A percentile compares a stretch with the other conserved stretches of the same genome.
phyloP scores from a whole-genome alignment of 1,140 invertebrate species.

The Anoplolepis gracilipes region DNA sequence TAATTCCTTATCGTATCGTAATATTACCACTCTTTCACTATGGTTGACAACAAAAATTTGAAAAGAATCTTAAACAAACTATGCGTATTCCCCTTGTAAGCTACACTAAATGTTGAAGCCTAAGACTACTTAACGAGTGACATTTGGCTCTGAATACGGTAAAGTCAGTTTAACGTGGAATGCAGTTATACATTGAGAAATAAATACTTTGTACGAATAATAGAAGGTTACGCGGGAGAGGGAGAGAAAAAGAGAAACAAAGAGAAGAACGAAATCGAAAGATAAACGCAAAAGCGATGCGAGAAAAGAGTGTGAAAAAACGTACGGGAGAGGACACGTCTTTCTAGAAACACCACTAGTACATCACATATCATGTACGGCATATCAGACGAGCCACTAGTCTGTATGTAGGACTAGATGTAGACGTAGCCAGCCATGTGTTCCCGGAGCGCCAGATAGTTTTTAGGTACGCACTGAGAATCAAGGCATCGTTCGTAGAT shows the following conservation, averaged over 20 bases:
- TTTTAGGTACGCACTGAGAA: slow-evolving; percentile 84
- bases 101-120: slow-evolving; percentile 20
- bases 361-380: slow-evolving; percentile 84
- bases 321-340: slow-evolving; percentile 70
- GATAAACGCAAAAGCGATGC: slow-evolving; percentile 43
- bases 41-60: not conserved
- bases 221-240: slow-evolving; percentile 14
- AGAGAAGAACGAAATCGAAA: slow-evolving; percentile 18
- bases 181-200: not conserved
- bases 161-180: slow-evolving; percentile 14
- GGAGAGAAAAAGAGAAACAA: too few species aligned
- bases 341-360: slow-evolving; percentile 80
- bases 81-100: not conserved
- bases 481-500: slow-evolving; percentile 83
- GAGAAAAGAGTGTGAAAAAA: slow-evolving; percentile 68
- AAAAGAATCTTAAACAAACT: slow-evolving; percentile 17
- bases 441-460: slow-evolving; percentile 84
- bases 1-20: slow-evolving; percentile 28
- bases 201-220: slow-evolving; percentile 1
- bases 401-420: slow-evolving; percentile 84
- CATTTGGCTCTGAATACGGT: slow-evolving; percentile 61
- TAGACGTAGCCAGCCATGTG: slow-evolving; percentile 85
- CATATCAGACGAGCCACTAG: slow-evolving; percentile 84
- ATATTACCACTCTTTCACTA: slow-evolving; percentile 32
- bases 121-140: slow-evolving; percentile 10